Conservation (phyloP, 2,888 invertebrate species). For the Carabus problematicus region DNA sequence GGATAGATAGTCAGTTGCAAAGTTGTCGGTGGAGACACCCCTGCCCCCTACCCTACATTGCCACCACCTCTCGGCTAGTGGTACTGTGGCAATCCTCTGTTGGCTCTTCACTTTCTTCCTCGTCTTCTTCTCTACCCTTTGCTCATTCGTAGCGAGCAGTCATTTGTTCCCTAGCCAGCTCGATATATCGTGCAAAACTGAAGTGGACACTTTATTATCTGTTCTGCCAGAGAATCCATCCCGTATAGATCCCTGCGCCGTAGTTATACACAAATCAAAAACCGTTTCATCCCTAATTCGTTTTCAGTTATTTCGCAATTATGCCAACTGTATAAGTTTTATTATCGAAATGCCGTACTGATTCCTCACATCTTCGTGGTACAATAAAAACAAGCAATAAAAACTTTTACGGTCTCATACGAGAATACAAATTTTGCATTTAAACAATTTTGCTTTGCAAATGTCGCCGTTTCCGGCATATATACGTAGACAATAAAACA, state of each 20-base stretch:
- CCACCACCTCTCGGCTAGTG: too few species aligned
- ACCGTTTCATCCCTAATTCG: constrained; percentile 7
- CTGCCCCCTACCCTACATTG: too few species aligned
- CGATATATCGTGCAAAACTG: constrained; percentile 33
- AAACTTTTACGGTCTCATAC: constrained; percentile 38
- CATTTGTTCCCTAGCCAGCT: constrained; percentile 16
- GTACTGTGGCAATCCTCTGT: constrained; percentile 23
- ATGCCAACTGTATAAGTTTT: constrained; percentile 36
- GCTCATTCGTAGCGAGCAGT: not conserved
- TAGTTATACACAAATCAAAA: too few species aligned
- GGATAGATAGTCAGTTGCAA: constrained; percentile 30
- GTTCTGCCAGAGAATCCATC: not conserved
- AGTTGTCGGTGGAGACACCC: too few species aligned
- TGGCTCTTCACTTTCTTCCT: constrained; percentile 34
- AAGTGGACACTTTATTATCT: constrained; percentile 36
- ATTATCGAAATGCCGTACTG: constrained; percentile 32
- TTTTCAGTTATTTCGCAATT: constrained; percentile 35
- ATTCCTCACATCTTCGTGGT: constrained; percentile 36
- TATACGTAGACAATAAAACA: constrained; percentile 40
- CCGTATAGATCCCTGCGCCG: too few species aligned
- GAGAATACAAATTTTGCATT: constrained; percentile 42
- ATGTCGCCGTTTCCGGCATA: constrained; percentile 29
- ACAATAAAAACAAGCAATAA: constrained; percentile 39
- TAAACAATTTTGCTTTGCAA: constrained; percentile 40
- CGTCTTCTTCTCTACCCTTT: not conserved